phyloP scores from a whole-genome alignment of 1,140 invertebrate genomes.

The Oppia nitens region DNA sequence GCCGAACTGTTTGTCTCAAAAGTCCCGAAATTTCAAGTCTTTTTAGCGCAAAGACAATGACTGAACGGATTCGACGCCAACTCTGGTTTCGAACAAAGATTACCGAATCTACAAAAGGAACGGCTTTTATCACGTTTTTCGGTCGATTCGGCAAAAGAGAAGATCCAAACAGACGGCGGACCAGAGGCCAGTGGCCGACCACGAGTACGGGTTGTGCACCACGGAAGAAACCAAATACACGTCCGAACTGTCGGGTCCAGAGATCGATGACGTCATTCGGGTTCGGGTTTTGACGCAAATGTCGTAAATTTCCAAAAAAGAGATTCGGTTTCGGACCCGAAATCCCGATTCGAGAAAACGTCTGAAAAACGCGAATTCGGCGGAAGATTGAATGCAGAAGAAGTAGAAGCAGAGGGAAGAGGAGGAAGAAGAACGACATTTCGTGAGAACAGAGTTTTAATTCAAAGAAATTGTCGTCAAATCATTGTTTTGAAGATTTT shows the following conservation, averaged over 20 bases:
- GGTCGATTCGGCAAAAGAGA: constrained; percentile 24
- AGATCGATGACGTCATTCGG: constrained; percentile 14
- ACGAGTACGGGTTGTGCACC: constrained; percentile 26
- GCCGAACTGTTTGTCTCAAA: neutral
- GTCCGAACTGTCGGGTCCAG: constrained; percentile 27
- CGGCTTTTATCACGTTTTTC: constrained; percentile 21
- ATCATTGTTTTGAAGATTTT: too few relatives aligned
- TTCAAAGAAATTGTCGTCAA: too few relatives aligned
- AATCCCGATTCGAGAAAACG: neutral
- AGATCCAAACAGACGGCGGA: too few relatives aligned
- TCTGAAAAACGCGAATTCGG: too few relatives aligned
- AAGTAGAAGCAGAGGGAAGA: too few relatives aligned
- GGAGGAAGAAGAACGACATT: too few relatives aligned
- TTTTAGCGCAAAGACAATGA: neutral
- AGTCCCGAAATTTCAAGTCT: neutral
- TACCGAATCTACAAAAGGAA: constrained; percentile 26
- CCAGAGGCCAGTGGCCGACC: too few relatives aligned
- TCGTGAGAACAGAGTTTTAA: too few relatives aligned
- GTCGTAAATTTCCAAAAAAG: neutral
- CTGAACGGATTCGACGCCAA: neutral
- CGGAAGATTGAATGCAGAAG: too few relatives aligned
- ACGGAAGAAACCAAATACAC: constrained; percentile 27
- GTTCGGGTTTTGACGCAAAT: neutral
- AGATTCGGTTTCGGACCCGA: neutral
- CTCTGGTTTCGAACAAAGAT: constrained; percentile 23